Conservation (phyloP, 2,888 invertebrate genomes). For the Platypus cylindrus region DNA sequence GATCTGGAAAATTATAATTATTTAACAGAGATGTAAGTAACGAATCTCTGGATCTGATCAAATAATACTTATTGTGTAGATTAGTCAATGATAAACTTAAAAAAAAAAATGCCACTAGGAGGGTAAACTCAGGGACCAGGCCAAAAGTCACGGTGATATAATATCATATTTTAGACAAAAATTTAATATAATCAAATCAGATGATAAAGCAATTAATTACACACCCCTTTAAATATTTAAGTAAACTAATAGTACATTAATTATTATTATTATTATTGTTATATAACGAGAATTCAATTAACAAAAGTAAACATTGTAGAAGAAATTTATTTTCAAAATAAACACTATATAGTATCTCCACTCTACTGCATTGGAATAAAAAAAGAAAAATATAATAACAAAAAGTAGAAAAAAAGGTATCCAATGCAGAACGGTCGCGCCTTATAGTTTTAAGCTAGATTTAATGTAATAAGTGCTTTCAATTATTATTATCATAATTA, state of each 20-base stretch:
- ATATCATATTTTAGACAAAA: constrained; percentile 35
- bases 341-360: constrained; percentile 20
- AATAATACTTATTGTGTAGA: no score
- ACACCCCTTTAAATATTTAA: constrained; percentile 30
- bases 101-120: constrained; percentile 21
- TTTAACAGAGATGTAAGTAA: constrained; percentile 14
- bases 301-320: constrained; percentile 34
- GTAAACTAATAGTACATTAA: constrained; percentile 34
- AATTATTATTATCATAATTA: no score
- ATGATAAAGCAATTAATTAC: constrained; percentile 24
- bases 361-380: constrained; percentile 28
- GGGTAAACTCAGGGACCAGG: constrained; percentile 41
- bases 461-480: constrained; percentile 40
- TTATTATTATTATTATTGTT: no score
- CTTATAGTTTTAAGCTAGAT: constrained; percentile 30
- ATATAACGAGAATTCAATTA: constrained; percentile 32
- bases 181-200: constrained; percentile 33
- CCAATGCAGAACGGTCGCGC: constrained; percentile 28
- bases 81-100: neutral
- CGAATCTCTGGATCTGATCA: constrained; percentile 23
- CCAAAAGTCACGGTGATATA: constrained; percentile 40
- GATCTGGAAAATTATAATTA: constrained; percentile 13
- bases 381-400: constrained; percentile 19
- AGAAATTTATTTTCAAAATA: constrained; percentile 26
- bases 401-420: constrained; percentile 12